Percentiles rank a stretch among this genome's conserved stretches.
Evolutionary conservation across 1,140 invertebrate species (phyloP).

Genomic region (Eupeodes corollae): DNA sequence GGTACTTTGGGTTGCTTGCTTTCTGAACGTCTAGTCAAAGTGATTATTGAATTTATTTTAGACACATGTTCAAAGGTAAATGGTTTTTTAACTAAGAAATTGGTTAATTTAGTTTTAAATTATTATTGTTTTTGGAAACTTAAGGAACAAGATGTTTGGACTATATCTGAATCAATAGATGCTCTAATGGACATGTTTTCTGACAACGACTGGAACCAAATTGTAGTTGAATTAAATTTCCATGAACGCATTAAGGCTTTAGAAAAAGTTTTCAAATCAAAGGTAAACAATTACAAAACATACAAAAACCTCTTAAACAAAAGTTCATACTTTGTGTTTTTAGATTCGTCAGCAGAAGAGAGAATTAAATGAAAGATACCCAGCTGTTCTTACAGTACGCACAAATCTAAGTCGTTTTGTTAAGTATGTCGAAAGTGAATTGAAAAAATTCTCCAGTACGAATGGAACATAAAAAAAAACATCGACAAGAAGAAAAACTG

Average conservation of each 20-base stretch:
- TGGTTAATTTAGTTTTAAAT: background rate
- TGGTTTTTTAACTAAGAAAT: background rate
- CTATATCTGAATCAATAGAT: slow-evolving; percentile 61
- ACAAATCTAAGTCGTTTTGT: slow-evolving; percentile 60
- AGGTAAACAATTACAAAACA: slow-evolving; percentile 39
- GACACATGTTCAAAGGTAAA: slow-evolving; percentile 12
- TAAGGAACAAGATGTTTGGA: slow-evolving; percentile 45
- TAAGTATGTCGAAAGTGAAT: slow-evolving; percentile 46
- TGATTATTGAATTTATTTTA: slow-evolving; percentile 15
- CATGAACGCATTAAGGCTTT: slow-evolving; percentile 46
- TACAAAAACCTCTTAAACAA: background rate
- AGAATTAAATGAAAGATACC: slow-evolving; percentile 50
- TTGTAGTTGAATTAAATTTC: slow-evolving; percentile 51
- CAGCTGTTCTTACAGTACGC: slow-evolving; percentile 54
- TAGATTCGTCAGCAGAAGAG: slow-evolving; percentile 51
- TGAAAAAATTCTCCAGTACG: slow-evolving; percentile 5
- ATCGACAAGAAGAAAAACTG: no score
- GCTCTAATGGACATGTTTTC: slow-evolving; percentile 65
- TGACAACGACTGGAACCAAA: slow-evolving; percentile 57
- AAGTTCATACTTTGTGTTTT: slow-evolving; percentile 13
- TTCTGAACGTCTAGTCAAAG: slow-evolving; percentile 30
- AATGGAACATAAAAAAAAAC: background rate
- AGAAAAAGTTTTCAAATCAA: slow-evolving; percentile 49
- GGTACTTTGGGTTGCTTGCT: slow-evolving; percentile 43
- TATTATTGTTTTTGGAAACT: background rate